Evolutionary conservation across 2,113 vertebrate species (phyloP), one percentile per base, ranked within the genome.

Genomic region (Electrona antarctica): DNA sequence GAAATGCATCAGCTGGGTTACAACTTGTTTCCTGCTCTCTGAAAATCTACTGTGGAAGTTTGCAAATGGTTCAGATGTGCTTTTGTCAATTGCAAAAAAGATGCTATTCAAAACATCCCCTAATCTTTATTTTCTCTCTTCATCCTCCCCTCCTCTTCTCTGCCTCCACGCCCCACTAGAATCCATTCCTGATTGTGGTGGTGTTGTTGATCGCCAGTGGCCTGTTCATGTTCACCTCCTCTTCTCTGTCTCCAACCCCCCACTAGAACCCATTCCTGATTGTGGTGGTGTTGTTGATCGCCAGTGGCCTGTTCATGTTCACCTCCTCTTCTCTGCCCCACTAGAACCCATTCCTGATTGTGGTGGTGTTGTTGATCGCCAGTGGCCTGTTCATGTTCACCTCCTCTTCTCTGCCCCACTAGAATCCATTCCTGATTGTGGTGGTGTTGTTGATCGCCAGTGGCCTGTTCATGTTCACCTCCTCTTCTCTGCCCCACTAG

Each of bases 401-500:
- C 12, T 97, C 93, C 33, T n/a, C 50, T 41, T 4, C 29, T 4
- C 4, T 4, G 2, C 4, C 2, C 2, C 29, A 2, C 29, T 89
- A 98, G 97, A 97, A 95, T 28, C 93, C 95, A 0, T 93, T 93
- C 0, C 92, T 98, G 73, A 92, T 98, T 70, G 68, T 97, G 67
- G 97, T 98, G 90, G 95, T 98, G 8, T 75, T 97, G 64, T 94
- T 99, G 68, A 96, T 98, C 0, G 92, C 96, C 0, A 87, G 90
- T 1, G 97, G 96, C 13, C 94, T 99, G 67, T 98, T 99, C 86
- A 95, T 99, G 95, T 97, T 97, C 88, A 98, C 97, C 12, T 97
- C 93, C 33, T n/a, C 50, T 41, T 4, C 29, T 4, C 4, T 4
- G 2, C 4, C 2, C 2, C 29, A 2, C 29, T 89, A 98, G 97